Base-by-base conservation (phyloP, 1,140 invertebrate species). In the Drosophila arizonae region DNA sequence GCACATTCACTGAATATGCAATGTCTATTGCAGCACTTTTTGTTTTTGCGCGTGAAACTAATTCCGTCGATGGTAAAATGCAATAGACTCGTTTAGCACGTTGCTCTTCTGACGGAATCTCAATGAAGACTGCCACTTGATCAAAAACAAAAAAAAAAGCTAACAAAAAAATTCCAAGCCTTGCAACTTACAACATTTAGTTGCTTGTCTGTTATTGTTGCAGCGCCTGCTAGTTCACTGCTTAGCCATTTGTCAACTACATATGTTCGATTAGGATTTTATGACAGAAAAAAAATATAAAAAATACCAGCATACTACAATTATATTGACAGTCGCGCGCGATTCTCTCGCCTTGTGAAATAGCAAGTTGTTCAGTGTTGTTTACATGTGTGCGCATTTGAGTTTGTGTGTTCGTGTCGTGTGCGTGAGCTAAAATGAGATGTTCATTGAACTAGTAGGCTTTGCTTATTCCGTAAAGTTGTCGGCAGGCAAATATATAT, bases 31-130 rank as follows among this genome's bases (percentile, higher is more conserved):
- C n/a, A 33, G 4, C 10, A 8, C 28, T 30, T 63, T 54, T 21
- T 15, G 63, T 33, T 77, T 72, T 76, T 72, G 70, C 70, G 70
- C 63, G 57, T 68, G 71, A 63, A 68, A 68, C 67, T 43, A 58
- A 17, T 64, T 45, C 50, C 28, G 63, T 46, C 52, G 17, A 45
- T 17, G 28, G n/a, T 50, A 41, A 71, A 65, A 54, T 51, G 17
- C 26, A 65, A 71, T 54, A 58, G 46, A 36, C 26, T 10, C 51
- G 43, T 58, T 72, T 28, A 67, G 63, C 69, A 60, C 56, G 62
- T 55, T 65, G 70, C 58, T 46, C 17, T 57, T 48, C 48, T 39
- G 21, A 66, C 62, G 36, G 46, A 72, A 67, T 66, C 39, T 28
- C 21, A 39, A 33, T 60, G 39, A 58, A 58, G 28, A 66, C 63